Evolutionary conservation across 2,113 vertebrate species (phyloP).

Genomic region (Zapus hudsonius): DNA sequence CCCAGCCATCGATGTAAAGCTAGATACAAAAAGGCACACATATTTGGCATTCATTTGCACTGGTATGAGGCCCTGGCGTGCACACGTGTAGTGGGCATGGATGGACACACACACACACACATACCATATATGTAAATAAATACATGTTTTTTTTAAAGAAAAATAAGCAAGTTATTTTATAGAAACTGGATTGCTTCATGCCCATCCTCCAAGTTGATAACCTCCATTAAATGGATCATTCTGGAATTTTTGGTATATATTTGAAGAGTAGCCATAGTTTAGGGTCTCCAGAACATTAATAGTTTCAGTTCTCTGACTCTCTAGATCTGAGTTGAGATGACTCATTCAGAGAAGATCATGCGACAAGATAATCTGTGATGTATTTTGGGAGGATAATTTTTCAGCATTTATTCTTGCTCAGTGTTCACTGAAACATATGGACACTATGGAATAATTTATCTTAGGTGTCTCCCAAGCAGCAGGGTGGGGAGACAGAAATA

Average conservation of each 20-base stretch:
- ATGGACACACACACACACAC: too few species aligned
- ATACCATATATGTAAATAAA: too few species aligned
- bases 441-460: neutral
- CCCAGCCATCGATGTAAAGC: too few species aligned
- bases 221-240: neutral
- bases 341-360: conserved; percentile 11
- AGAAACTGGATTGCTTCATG: neutral
- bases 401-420: neutral
- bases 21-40: too few species aligned
- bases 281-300: neutral
- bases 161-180: neutral
- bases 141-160: too few species aligned
- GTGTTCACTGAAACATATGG: conserved; percentile 18
- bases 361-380: conserved; percentile 30
- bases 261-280: conserved; percentile 2
- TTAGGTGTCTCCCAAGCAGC: neutral
- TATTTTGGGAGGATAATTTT: conserved; percentile 50
- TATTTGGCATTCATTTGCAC: too few species aligned
- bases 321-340: conserved; percentile 45
- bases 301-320: conserved; percentile 27
- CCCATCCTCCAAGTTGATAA: neutral
- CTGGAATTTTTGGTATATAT: neutral
- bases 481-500: too few species aligned
- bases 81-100: too few species aligned
- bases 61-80: too few species aligned